phyloP scores from a whole-genome alignment of 2,797 vertebrate genomes.

The Spondyliosoma cantharus region DNA sequence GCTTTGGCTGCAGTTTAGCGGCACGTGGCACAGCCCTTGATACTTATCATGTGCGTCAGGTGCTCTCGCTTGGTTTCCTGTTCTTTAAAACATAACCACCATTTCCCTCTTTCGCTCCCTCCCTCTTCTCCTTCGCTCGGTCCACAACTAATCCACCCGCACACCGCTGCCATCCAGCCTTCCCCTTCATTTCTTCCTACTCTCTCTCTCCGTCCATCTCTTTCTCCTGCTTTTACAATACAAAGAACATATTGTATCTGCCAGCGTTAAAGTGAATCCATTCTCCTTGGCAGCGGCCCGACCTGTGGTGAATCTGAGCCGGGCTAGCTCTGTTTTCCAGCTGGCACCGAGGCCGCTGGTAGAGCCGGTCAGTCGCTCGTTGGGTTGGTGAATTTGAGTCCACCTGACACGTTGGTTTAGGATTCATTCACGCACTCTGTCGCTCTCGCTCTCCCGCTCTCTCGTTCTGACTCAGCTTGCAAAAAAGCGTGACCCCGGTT shows the following conservation, averaged over 20 bases:
- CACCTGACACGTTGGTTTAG: constrained; percentile 72
- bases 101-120: constrained; percentile 51
- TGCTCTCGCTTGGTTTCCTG: constrained; percentile 78
- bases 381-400: constrained; percentile 67
- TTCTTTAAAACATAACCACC: constrained; percentile 70
- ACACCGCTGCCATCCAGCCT: constrained; percentile 30
- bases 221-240: constrained; percentile 71
- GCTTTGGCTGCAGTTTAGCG: constrained; percentile 81
- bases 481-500: constrained; percentile 41
- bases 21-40: constrained; percentile 83
- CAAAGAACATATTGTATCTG: constrained; percentile 84
- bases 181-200: constrained; percentile 45
- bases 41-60: constrained; percentile 85
- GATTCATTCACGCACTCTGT: constrained; percentile 65
- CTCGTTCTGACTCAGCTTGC: constrained; percentile 26
- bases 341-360: constrained; percentile 66
- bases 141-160: constrained; percentile 42
- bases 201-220: constrained; percentile 46
- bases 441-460: constrained; percentile 40
- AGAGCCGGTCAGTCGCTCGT: constrained; percentile 56
- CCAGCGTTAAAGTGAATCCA: constrained; percentile 79
- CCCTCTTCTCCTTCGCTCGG: constrained; percentile 33
- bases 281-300: constrained; percentile 73
- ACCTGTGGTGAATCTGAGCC: constrained; percentile 73
- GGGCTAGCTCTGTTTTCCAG: constrained; percentile 68